A percentile compares a stretch with the other conserved stretches of the same genome.
Evolutionary conservation across 2,113 vertebrate genomes (phyloP).

Genomic region (Larimichthys polyactis): DNA sequence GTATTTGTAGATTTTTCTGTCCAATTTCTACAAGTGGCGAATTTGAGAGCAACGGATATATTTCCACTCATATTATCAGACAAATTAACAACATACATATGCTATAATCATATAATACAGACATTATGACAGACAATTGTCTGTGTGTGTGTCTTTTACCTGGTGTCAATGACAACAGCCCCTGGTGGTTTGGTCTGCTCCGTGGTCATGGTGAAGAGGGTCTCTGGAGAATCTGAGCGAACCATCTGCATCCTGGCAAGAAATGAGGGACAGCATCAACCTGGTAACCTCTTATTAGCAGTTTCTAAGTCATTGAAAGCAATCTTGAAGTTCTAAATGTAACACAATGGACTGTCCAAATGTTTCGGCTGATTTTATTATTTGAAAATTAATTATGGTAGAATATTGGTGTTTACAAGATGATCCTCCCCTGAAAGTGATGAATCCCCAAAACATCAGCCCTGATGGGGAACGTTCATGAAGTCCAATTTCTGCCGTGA

Average conservation of each 20-base stretch:
- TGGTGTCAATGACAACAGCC: constrained; percentile 42
- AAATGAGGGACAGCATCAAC: background rate
- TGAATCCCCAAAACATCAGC: background rate
- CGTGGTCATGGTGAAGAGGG: constrained; percentile 61
- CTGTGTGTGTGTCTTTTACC: constrained; percentile 29
- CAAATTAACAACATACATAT: too few relatives aligned
- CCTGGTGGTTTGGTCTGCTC: constrained; percentile 53
- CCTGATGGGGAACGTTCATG: too few relatives aligned
- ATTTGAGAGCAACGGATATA: background rate
- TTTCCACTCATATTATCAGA: background rate
- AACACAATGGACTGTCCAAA: background rate
- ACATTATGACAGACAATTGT: background rate
- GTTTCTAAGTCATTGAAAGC: background rate
- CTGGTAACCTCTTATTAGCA: background rate
- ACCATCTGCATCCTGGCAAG: constrained; percentile 59
- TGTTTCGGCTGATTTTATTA: too few relatives aligned
- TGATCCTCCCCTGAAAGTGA: background rate
- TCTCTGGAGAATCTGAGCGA: constrained; percentile 70
- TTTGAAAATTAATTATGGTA: background rate
- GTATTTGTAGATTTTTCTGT: background rate
- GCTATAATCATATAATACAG: too few relatives aligned
- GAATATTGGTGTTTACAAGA: too few relatives aligned
- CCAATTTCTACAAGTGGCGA: background rate
- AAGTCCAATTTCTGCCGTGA: too few relatives aligned
- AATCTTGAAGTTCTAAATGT: background rate